Evolutionary conservation across 2,797 vertebrate genomes (phyloP), one percentile per base, ranked within the genome.

Genomic region (Scleropages formosus): DNA sequence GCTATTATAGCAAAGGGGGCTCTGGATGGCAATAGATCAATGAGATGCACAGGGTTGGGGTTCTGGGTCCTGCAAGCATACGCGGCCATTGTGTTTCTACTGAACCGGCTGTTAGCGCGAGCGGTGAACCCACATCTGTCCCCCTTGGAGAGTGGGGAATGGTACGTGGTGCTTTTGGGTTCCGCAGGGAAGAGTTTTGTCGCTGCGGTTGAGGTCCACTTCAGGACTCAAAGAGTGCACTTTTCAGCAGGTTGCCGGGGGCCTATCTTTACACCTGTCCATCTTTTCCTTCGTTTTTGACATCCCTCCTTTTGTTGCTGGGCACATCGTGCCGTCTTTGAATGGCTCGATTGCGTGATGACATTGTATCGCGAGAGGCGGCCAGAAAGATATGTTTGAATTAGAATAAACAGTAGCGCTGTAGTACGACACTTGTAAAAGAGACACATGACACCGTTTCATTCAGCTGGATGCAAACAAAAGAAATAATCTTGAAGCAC

Each of bases 101-200:
- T 62, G 79, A 75, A 64, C 67, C 31, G 81, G 82, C 74, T 78
- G 84, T 39, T 20, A 67, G 65, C 18, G 1, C 12, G 16, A 24
- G 75, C 75, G 80, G 72, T 65, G 67, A 85, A 82, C 86, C 85
- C 75, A 82, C 87, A 87, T 80, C 84, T 84, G 87, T 80, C 81
- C 74, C 72, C 46, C 69, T n/a, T 3, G 51, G 47, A 59, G 0
- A n/a, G 68, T 56, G 68, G 47, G 68, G 47, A 70, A 15, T 8
- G 0, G 15, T 56, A 27, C 24, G 26, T 4, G 31, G n/a, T n/a
- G 20, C n/a, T n/a, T 61, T 61, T 59, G 59, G 10, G 2, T 56
- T 18, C 18, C 11, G 1, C 11, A 56, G 53, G 9, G 53, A 3
- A 56, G 11, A 1, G 53, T 27, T 26, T 70, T 56, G 64, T 51